Conservation (phyloP, 2,797 vertebrate genomes). For the Semotilus atromaculatus region DNA sequence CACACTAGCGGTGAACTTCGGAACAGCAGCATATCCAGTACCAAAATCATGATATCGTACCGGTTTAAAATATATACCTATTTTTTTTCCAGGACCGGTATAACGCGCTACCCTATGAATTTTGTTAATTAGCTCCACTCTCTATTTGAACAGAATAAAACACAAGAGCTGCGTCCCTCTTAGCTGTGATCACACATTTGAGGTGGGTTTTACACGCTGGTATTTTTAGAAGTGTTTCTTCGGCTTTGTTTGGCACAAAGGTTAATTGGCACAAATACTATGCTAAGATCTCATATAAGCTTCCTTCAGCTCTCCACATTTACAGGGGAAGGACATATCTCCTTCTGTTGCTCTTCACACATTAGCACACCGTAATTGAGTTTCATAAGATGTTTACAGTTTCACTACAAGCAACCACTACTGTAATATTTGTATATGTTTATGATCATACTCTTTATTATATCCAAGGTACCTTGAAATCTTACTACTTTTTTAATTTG, state of each 20-base stretch:
- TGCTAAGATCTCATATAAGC: slow-evolving; percentile 8
- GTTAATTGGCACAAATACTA: not conserved
- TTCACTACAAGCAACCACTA: not conserved
- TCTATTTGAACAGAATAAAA: slow-evolving; percentile 17
- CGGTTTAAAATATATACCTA: not conserved
- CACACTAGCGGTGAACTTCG: not conserved
- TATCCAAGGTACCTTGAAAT: not conserved
- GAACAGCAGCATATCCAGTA: not conserved
- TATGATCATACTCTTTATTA: not conserved
- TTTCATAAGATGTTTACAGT: not conserved
- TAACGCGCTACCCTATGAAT: not conserved
- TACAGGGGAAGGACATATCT: not conserved
- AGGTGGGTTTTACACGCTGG: slow-evolving; percentile 16
- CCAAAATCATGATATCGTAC: not conserved
- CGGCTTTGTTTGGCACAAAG: not conserved
- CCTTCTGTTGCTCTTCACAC: slow-evolving; percentile 7
- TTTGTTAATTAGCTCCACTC: slow-evolving; percentile 33
- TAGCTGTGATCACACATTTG: slow-evolving; percentile 23
- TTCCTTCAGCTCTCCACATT: not conserved
- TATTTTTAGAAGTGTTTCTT: slow-evolving; percentile 17
- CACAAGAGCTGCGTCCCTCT: not conserved
- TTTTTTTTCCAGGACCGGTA: not conserved
- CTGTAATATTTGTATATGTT: not conserved
- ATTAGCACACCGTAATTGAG: not conserved
- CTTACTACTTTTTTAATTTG: not conserved